Evolutionary conservation across 2,113 vertebrate genomes (phyloP).

Genomic region (Protobothrops mucrosquamatus): DNA sequence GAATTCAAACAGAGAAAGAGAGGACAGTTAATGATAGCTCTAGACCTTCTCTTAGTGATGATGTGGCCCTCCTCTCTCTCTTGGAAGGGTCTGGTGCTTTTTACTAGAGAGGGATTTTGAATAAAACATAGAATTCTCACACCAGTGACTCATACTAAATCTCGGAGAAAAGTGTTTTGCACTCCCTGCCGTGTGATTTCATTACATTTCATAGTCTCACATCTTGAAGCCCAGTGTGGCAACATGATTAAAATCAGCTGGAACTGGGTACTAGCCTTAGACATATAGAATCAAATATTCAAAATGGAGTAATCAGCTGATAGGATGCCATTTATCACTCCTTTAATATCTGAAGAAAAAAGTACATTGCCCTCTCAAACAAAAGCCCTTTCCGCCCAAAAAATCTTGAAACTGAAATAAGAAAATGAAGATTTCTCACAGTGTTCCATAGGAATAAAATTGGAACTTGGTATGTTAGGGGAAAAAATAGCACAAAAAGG

Average conservation of each 20-base stretch:
- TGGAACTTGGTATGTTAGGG: conserved; percentile 48
- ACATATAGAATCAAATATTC: conserved; percentile 40
- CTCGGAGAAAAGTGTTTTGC: conserved; percentile 26
- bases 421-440: conserved; percentile 65
- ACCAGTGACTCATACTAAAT: conserved; percentile 19
- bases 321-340: conserved; percentile 57
- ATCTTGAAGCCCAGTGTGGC: conserved; percentile 38
- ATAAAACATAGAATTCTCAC: conserved; percentile 17
- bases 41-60: neutral
- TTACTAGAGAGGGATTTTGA: conserved; percentile 7
- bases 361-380: conserved; percentile 50
- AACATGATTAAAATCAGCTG: conserved; percentile 48
- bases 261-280: conserved; percentile 39
- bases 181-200: conserved; percentile 40
- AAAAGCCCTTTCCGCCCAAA: conserved; percentile 57
- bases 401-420: conserved; percentile 61
- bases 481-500: conserved; percentile 59
- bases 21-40: neutral
- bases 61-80: neutral
- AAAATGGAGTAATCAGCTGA: conserved; percentile 44
- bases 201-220: conserved; percentile 32
- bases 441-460: conserved; percentile 58
- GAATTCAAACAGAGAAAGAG: neutral
- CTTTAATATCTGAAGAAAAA: conserved; percentile 52
- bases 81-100: neutral